Percentiles rank a stretch among this genome's conserved stretches.
Conservation (phyloP, 2,888 invertebrate species). For the Ophion slaviceki region DNA sequence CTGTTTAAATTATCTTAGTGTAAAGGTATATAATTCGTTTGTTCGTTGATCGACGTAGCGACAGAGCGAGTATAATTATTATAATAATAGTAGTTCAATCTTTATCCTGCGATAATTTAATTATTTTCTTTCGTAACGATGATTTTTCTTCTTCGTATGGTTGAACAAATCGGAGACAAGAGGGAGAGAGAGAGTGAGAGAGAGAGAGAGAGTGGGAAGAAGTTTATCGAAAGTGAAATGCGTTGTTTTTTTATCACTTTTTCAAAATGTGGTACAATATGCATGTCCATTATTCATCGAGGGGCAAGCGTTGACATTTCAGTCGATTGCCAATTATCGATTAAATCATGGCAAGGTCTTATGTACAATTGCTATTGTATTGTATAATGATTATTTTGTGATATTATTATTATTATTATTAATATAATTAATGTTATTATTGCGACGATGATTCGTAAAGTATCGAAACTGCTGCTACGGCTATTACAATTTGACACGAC, state of each 20-base stretch:
- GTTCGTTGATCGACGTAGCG: conserved; percentile 42
- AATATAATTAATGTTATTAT: conserved; percentile 42
- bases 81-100: conserved; percentile 41
- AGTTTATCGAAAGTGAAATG: conserved; percentile 27
- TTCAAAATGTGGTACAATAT: conserved; percentile 54
- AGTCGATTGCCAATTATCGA: conserved; percentile 49
- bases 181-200: conserved; percentile 12
- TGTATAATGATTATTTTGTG: conserved; percentile 65
- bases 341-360: conserved; percentile 56
- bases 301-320: conserved; percentile 36
- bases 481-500: conserved; percentile 33
- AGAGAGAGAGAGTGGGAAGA: conserved; percentile 6
- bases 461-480: conserved; percentile 29
- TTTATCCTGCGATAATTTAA: conserved; percentile 35
- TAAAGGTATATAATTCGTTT: conserved; percentile 26
- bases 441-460: conserved; percentile 39
- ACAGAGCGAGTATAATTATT: conserved; percentile 49
- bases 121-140: conserved; percentile 18
- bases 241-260: conserved; percentile 28
- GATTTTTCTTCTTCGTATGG: conserved; percentile 17
- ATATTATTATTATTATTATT: conserved; percentile 65
- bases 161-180: conserved; percentile 2
- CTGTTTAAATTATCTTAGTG: conserved; percentile 53
- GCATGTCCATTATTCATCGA: conserved; percentile 56
- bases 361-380: conserved; percentile 64